Base-by-base conservation (phyloP, 2,888 invertebrate species). In the Gymnoscelis rufifasciata region DNA sequence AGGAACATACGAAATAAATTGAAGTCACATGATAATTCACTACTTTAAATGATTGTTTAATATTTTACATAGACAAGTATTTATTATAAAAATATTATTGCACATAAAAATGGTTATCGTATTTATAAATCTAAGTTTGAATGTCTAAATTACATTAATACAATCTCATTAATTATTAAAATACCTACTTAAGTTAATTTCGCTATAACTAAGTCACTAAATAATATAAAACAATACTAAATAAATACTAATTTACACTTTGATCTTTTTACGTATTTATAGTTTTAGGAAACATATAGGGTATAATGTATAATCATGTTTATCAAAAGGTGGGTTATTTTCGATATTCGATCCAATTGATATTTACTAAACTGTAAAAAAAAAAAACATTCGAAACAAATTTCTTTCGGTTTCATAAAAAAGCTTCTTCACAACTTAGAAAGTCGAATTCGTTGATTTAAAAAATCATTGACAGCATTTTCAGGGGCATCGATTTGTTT, bases 1-100 rank as follows among this genome's bases (percentile, higher is more conserved):
- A 57, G 54, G 59, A 59, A 57, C 54, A 54, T 54, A 55, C 38
- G 48, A 50, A 47, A 44, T 43, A 45, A 48, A 53, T 37, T 37
- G 43, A 52, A 26, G 38, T 28, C 38, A 51, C 47, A 49, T 45
- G 15, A 45, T 13, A 23, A 13, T 10, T 35, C 6, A 23, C 8
- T 23, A 35, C 7, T 10, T 7, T 8, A 15, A 15, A 19, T 35
- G n/a, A 35, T 35, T 10, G 10, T 7, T 10, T 35, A 14, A 14
- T 38, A 26, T 33, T n/a, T 12, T 24, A 26, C 33, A 41, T 23
- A 40, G 31, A 30, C 24, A 30, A 7, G 10, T 35, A 35, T 15
- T 35, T 19, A 5, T 19, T 35, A 35, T 11, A 35, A 35, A 35
- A 35, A 35, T 35, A 35, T 35, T 35, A 35, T 35, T 35, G 35